A percentile compares a stretch with the other conserved stretches of the same genome.
These are phyloP conservation scores for Armadillidium nasatum DNA, from an alignment of 1,140 invertebrate genomes.

Conservation along the genomic window DNA sequence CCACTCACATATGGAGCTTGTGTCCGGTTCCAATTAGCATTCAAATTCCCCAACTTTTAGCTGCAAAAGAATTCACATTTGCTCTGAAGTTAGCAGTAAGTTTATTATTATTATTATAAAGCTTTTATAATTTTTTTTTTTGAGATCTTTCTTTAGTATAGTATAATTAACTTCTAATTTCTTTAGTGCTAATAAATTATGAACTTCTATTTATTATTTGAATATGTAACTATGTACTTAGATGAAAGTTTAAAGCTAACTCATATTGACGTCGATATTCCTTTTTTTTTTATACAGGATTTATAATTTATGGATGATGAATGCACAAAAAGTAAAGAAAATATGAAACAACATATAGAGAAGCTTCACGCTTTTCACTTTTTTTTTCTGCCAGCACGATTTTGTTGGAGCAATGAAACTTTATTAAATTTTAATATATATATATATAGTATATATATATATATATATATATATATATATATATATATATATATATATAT, in stretches of 20 bases:
- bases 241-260: too few relatives aligned
- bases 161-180: too few relatives aligned
- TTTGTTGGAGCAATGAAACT: slow-evolving; percentile 86
- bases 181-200: too few relatives aligned
- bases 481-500: too few relatives aligned
- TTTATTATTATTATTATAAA: too few relatives aligned
- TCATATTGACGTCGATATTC: not conserved
- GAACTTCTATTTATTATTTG: too few relatives aligned
- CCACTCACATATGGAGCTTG: slow-evolving; percentile 80
- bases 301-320: slow-evolving; percentile 82
- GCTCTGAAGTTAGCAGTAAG: slow-evolving; percentile 87
- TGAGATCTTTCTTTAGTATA: too few relatives aligned
- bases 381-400: slow-evolving; percentile 75
- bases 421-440: slow-evolving; percentile 78
- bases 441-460: slow-evolving; percentile 60
- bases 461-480: too few relatives aligned
- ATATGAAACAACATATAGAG: slow-evolving; percentile 79
- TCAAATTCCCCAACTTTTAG: slow-evolving; percentile 74
- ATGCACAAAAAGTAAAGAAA: slow-evolving; percentile 69
- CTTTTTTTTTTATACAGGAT: slow-evolving; percentile 60
- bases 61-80: slow-evolving; percentile 86
- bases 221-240: too few relatives aligned
- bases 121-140: too few relatives aligned
- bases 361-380: slow-evolving; percentile 84
- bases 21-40: slow-evolving; percentile 67